Conservation (phyloP, 2,888 invertebrate genomes). For the Scaptomyza tumidula region DNA sequence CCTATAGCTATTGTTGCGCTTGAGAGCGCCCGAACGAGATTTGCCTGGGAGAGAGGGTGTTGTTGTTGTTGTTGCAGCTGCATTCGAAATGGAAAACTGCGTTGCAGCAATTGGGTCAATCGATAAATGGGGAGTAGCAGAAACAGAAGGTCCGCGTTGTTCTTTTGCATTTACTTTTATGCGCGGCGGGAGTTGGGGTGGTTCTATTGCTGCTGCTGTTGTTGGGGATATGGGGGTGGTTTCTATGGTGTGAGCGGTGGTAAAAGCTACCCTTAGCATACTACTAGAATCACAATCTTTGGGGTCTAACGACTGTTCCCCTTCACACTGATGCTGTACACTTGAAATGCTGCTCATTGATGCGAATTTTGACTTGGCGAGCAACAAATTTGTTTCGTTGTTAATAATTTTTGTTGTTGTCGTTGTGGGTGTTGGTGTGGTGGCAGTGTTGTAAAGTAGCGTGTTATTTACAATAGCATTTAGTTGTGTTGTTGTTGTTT, state of each 20-base stretch:
- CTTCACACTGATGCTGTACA: conserved; percentile 58
- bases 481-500: conserved; percentile 13
- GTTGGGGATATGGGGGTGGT: conserved; percentile 13
- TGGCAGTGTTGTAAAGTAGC: conserved; percentile 59
- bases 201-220: conserved; percentile 6
- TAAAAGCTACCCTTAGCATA: conserved; percentile 60
- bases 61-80: conserved; percentile 24
- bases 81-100: conserved; percentile 73
- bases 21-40: conserved; percentile 84
- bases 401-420: conserved; percentile 20
- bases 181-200: conserved; percentile 71
- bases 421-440: conserved; percentile 43
- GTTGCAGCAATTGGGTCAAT: conserved; percentile 81
- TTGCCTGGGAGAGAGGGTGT: conserved; percentile 15
- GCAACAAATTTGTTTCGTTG: conserved; percentile 52
- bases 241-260: conserved; percentile 35
- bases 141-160: background rate
- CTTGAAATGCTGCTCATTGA: conserved; percentile 75
- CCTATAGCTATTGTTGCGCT: conserved; percentile 93
- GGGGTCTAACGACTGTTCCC: conserved; percentile 40
- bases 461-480: conserved; percentile 75
- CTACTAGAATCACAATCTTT: conserved; percentile 50
- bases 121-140: conserved; percentile 52
- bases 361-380: conserved; percentile 65
- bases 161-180: conserved; percentile 64